Evolutionary conservation across 2,888 invertebrate species (phyloP), one percentile per base, ranked within the genome.

Genomic region (Exocentrus adspersus): DNA sequence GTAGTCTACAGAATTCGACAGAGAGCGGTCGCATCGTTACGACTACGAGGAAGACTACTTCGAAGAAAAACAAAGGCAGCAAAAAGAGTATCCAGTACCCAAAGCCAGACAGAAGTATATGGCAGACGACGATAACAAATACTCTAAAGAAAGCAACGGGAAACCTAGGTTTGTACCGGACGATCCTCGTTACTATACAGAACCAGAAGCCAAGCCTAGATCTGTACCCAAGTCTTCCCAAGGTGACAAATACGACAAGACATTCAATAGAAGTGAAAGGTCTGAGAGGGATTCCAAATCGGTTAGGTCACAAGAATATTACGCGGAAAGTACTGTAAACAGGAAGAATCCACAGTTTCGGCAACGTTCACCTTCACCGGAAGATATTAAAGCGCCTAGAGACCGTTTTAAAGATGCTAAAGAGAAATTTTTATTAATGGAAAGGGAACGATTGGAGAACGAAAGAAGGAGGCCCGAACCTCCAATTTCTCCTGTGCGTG

Each of bases 371-470:
- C 84, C 75, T 79, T 86, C 81, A 81, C 87, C 81, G 78, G 86
- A 70, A 82, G 85, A 78, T 72, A 84, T 72, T 75, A 77, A 77
- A n/a, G 88, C 90, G 1, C 92, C 92, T 0, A 88, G 91, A 72
- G 93, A 93, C 75, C 86, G 93, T 62, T 93, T 94, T 82, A 90
- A 92, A 74, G 93, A 93, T 74, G 93, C 94, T 46, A 93, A 93
- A 81, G 92, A 94, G 77, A 93, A 93, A 82, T 94, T 94, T 79
- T 86, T 90, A 80, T 88, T 91, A 67, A 86, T 94, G 81, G 94
- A 94, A 78, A 86, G 90, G 65, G 90, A 91, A 73, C 84, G 88
- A 61, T 85, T 88, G 67, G 87, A 87, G 69, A 84, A 86, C 70
- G 87, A 87, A 74, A 71, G 70, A 20, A 67, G 71, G 42, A 60